Conservation (phyloP, 1,140 invertebrate genomes). For the Parasteatoda tepidariorum region DNA sequence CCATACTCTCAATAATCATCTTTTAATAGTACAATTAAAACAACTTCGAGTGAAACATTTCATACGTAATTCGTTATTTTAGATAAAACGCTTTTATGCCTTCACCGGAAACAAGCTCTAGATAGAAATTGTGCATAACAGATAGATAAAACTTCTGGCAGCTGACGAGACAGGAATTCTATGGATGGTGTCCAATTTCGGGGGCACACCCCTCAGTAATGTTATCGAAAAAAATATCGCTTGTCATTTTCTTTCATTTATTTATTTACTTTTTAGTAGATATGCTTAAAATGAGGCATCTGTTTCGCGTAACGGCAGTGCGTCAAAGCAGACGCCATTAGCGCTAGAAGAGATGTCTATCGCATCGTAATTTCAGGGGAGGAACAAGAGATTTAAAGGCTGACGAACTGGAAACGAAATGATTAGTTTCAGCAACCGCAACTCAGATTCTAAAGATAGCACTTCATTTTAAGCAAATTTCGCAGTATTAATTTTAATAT, state of each 20-base stretch:
- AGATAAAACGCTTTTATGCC: too few relatives aligned
- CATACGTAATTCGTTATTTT: too few relatives aligned
- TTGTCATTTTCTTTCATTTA: neutral
- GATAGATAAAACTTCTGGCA: neutral
- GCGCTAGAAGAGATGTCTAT: constrained; percentile 23
- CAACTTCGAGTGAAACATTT: too few relatives aligned
- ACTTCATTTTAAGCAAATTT: too few relatives aligned
- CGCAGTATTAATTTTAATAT: too few relatives aligned
- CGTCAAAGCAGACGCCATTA: constrained; percentile 43
- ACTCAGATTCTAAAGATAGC: too few relatives aligned
- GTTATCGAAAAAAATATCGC: constrained; percentile 6
- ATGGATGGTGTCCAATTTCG: constrained; percentile 21
- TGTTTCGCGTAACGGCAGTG: constrained; percentile 39
- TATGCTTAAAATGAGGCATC: constrained; percentile 1
- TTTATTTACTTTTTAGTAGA: neutral
- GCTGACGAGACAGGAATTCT: constrained; percentile 14
- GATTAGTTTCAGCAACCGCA: too few relatives aligned
- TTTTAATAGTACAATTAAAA: too few relatives aligned
- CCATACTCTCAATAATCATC: too few relatives aligned
- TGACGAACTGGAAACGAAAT: too few relatives aligned
- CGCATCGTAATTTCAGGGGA: neutral
- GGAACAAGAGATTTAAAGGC: neutral
- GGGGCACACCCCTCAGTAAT: constrained; percentile 26
- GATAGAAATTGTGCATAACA: constrained; percentile 24
- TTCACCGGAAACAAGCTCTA: too few relatives aligned